A percentile compares a stretch with the other conserved stretches of the same genome.
Evolutionary conservation across 2,888 invertebrate genomes (phyloP).

Genomic region (Pediacus dermestoides): DNA sequence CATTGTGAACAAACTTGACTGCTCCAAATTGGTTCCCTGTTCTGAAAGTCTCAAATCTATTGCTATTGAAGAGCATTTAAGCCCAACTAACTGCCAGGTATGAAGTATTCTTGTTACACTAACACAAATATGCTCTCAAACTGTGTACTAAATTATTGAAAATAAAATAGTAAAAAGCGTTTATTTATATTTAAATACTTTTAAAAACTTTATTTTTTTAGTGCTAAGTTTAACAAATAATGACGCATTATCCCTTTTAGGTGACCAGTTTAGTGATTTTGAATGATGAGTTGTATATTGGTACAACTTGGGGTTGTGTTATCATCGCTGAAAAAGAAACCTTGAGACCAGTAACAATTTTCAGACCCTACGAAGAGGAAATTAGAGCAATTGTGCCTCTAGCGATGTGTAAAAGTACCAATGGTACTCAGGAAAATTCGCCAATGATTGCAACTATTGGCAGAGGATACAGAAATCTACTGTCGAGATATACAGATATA

Average conservation of each 20-base stretch:
- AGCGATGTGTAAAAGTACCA: constrained; percentile 42
- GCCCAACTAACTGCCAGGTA: constrained; percentile 72
- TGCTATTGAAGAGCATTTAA: constrained; percentile 82
- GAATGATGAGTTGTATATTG: constrained; percentile 75
- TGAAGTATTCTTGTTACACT: background rate
- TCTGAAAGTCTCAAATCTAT: constrained; percentile 90
- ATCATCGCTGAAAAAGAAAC: constrained; percentile 81
- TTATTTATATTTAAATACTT: too few relatives aligned
- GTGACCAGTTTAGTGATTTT: constrained; percentile 66
- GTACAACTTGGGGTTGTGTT: constrained; percentile 93
- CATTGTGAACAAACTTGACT: constrained; percentile 78
- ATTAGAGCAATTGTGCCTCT: constrained; percentile 64
- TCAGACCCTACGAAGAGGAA: constrained; percentile 85
- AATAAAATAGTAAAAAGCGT: too few relatives aligned
- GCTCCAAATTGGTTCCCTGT: constrained; percentile 87
- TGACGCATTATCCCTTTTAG: constrained; percentile 43
- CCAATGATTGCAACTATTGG: constrained; percentile 74
- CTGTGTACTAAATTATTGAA: too few relatives aligned
- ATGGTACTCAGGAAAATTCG: constrained; percentile 48
- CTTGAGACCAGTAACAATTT: constrained; percentile 85
- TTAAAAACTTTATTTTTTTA: too few relatives aligned
- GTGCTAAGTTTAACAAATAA: too few relatives aligned
- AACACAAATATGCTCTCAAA: too few relatives aligned
- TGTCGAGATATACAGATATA: constrained; percentile 60
- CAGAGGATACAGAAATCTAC: constrained; percentile 76